These are phyloP conservation scores for Diplosoma virens DNA, from an alignment of 23 tunicate species.

Conservation along the genomic window DNA sequence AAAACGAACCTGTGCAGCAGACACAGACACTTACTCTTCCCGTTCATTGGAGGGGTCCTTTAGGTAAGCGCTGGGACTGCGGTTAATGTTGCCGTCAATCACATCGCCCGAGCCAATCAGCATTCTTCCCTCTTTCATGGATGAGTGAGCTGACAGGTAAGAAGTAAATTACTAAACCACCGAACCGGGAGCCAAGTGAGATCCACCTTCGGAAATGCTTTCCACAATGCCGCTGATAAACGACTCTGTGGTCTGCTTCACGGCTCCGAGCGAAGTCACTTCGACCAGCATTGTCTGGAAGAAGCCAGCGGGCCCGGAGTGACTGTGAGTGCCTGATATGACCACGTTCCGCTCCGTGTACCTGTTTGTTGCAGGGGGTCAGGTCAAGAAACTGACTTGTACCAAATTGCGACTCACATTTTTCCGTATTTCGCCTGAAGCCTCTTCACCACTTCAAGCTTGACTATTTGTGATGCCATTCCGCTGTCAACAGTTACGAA, in stretches of 20 bases:
- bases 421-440: conserved; percentile 75
- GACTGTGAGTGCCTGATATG: conserved; percentile 95
- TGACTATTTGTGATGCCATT: conserved; percentile 83
- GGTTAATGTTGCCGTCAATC: conserved; percentile 81
- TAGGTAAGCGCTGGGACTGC: conserved; percentile 88
- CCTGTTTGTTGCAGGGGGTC: too few relatives aligned
- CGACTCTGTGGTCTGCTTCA: conserved; percentile 73
- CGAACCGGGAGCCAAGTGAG: background rate
- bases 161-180: background rate
- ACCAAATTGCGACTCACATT: conserved; percentile 34
- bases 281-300: conserved; percentile 83
- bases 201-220: conserved; percentile 70
- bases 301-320: conserved; percentile 99
- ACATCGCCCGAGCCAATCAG: conserved; percentile 62
- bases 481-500: conserved; percentile 91
- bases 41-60: conserved; percentile 75
- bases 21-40: conserved; percentile 41
- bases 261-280: conserved; percentile 89
- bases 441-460: conserved; percentile 82
- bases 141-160: conserved; percentile 57
- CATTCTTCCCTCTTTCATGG: conserved; percentile 52
- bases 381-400: too few relatives aligned
- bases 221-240: conserved; percentile 83
- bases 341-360: conserved; percentile 86
- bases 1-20: background rate